Conservation (phyloP, 1,140 invertebrate species). For the Cydia splendana region DNA sequence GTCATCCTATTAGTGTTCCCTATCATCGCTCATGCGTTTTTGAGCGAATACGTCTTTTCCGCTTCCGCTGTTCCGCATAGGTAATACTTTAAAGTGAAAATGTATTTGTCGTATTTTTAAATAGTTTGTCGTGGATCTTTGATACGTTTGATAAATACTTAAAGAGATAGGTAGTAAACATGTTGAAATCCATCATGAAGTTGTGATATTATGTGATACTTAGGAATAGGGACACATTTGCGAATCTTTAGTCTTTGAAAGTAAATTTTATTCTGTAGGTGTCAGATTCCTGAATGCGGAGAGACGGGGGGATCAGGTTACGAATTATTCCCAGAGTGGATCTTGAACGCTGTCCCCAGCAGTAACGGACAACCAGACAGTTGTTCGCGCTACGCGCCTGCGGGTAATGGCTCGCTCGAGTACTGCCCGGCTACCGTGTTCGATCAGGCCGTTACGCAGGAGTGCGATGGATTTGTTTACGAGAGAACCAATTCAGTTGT, state of each 20-base stretch:
- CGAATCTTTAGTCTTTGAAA: no score
- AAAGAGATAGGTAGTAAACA: neutral
- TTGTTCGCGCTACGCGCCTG: constrained; percentile 38
- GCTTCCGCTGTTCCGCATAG: constrained; percentile 29
- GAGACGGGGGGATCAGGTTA: neutral
- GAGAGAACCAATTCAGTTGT: constrained; percentile 41
- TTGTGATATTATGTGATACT: no score
- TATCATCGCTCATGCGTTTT: neutral
- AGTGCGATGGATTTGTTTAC: constrained; percentile 40
- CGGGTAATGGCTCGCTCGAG: neutral
- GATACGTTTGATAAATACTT: neutral
- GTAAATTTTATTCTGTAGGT: constrained; percentile 33
- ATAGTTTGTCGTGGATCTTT: neutral
- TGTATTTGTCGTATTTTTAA: neutral
- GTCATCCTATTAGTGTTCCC: neutral
- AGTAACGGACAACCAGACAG: constrained; percentile 31
- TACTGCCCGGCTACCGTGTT: constrained; percentile 38
- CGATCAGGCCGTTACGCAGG: constrained; percentile 32
- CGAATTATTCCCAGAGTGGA: constrained; percentile 38
- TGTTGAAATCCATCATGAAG: no score
- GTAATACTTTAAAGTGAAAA: neutral
- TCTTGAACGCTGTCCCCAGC: constrained; percentile 39
- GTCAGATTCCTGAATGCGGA: constrained; percentile 44
- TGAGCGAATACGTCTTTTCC: constrained; percentile 32
- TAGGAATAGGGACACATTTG: no score